Conservation (phyloP, 2,113 vertebrate genomes). For the Xiphophorus maculatus region DNA sequence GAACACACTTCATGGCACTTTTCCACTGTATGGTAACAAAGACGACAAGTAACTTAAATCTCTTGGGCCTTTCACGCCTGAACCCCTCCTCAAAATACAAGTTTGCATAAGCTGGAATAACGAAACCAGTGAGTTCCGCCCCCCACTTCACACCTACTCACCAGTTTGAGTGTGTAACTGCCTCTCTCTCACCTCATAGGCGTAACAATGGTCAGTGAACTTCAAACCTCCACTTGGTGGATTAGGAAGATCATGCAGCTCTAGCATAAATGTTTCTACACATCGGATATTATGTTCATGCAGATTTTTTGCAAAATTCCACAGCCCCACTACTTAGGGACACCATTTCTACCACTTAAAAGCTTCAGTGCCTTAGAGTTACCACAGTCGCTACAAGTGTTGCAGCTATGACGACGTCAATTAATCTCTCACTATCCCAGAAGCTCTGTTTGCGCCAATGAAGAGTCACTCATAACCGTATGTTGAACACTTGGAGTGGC, state of each 20-base stretch:
- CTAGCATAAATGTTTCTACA: not conserved
- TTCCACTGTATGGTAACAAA: too few species aligned
- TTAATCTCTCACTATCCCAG: not conserved
- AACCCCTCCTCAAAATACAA: too few species aligned
- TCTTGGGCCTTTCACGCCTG: too few species aligned
- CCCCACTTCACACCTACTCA: not conserved
- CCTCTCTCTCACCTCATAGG: not conserved
- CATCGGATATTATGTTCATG: not conserved
- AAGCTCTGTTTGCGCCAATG: not conserved
- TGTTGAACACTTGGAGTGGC: not conserved
- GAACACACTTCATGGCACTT: too few species aligned
- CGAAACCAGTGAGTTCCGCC: not conserved
- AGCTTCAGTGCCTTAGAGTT: too few species aligned
- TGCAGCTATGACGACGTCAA: not conserved
- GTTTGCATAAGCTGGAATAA: not conserved
- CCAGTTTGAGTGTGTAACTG: not conserved
- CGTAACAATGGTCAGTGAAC: not conserved
- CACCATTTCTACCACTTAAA: not conserved
- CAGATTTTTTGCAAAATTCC: not conserved
- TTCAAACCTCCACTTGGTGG: not conserved
- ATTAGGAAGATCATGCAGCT: not conserved
- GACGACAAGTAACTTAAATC: too few species aligned
- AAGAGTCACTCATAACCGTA: not conserved
- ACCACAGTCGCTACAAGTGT: not conserved
- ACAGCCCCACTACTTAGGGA: not conserved